Conservation (phyloP, 2,888 invertebrate genomes). For the Apotomis betuletana region DNA sequence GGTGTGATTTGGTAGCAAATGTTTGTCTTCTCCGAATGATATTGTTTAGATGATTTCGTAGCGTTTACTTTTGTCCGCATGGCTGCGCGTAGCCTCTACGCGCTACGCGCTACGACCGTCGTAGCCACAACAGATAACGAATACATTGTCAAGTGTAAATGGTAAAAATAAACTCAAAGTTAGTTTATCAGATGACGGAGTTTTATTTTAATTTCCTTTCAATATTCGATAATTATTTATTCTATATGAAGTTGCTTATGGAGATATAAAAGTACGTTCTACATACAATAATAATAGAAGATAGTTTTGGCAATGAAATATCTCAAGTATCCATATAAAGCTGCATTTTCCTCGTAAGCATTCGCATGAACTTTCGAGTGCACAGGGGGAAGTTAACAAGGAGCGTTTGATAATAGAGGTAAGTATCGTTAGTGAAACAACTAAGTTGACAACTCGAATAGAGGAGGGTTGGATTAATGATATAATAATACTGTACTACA, state of each 20-base stretch:
- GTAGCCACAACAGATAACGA: slow-evolving; percentile 83
- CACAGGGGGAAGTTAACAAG: slow-evolving; percentile 22
- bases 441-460: slow-evolving; percentile 17
- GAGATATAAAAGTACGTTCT: background rate
- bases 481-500: background rate
- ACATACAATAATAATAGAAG: background rate
- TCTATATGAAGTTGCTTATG: no score
- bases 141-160: slow-evolving; percentile 85
- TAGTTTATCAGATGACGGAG: slow-evolving; percentile 83
- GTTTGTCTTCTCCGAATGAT: slow-evolving; percentile 31
- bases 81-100: slow-evolving; percentile 64
- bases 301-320: background rate
- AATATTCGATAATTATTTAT: background rate
- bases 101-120: slow-evolving; percentile 76
- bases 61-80: slow-evolving; percentile 63
- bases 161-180: slow-evolving; percentile 85
- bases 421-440: slow-evolving; percentile 35
- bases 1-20: slow-evolving; percentile 37
- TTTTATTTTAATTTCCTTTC: slow-evolving; percentile 65
- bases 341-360: slow-evolving; percentile 24
- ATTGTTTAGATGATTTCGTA: slow-evolving; percentile 54
- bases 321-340: slow-evolving; percentile 5
- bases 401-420: slow-evolving; percentile 31
- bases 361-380: slow-evolving; percentile 27
- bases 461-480: slow-evolving; percentile 16